Base-by-base conservation (phyloP, 2,888 invertebrate genomes). In the Conomelus anceps region DNA sequence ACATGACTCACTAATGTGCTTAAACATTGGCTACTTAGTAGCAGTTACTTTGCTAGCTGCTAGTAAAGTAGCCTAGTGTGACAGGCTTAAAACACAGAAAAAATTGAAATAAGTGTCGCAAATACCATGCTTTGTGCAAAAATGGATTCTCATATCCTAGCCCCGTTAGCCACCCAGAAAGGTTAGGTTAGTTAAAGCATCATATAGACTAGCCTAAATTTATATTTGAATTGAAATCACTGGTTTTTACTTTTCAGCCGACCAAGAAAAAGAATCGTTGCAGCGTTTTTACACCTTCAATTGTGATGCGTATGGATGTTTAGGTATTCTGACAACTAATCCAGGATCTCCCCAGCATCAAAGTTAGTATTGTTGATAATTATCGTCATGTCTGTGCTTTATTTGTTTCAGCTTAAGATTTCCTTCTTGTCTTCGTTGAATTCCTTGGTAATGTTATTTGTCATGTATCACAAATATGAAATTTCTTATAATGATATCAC, bases 301-400 rank as follows among this genome's bases (percentile, higher is more conserved):
- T 85, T 94, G 97, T 88, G 99, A 99, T 94, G 98, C 98, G 0
- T 99, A 99, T 93, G 99, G 99, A 24, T 98, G 99, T 92, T 94
- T 99, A 89, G 99, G 99, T 86, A 98, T 99, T 0, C 94, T 99
- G 0, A 98, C 98, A 92, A 93, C 98, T 85, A 97, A 97, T 93
- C 96, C 97, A 90, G 97, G 93, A 93, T 92, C n/a, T n/a, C n/a
- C n/a, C n/a, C n/a, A n/a, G n/a, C n/a, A n/a, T n/a, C n/a, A n/a
- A n/a, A 92, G 91, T 88, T 63, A 24, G 13, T 24, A 0, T 20
- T 22, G 29, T 86, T 86, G 29, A 85, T 22, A 85, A 23, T 85
- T 86, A 87, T 89, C 88, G 89, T 23, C 63, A 90, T 88, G 84
- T 17, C 87, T 91, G 1, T 34, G 34, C 11, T 34, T 34, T 13